Evolutionary conservation across 2,888 invertebrate genomes (phyloP), one percentile per base, ranked within the genome.

Genomic region (Arctia plantaginis): DNA sequence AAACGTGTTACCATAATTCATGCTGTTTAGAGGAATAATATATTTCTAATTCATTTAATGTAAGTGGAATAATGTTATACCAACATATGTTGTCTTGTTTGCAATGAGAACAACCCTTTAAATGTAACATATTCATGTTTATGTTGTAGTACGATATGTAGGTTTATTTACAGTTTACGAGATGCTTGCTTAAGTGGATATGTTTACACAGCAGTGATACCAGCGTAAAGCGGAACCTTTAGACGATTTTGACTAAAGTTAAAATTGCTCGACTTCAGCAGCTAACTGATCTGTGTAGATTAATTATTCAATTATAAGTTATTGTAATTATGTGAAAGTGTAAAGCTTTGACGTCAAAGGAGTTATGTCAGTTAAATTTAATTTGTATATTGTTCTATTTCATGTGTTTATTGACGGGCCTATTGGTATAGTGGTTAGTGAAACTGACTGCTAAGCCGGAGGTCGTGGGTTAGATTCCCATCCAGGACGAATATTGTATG

Each of bases 121-220:
- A 7, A 1, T 23, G 18, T 55, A 66, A 71, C 35, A 33, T 66
- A 75, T 72, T 75, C 30, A 68, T 72, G 68, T 73, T 69, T 59
- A 66, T 10, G 39, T 66, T 72, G 33, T 33, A 68, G 67, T 67
- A 44, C 10, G 66, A 72, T 23, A 66, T 59, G 65, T 70, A 67
- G 69, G 51, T 64, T 41, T 66, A 55, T 67, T 51, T 73, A 68
- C 72, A 13, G 70, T 23, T 64, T 15, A 69, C 47, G 47, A 47
- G 73, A 51, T 69, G 64, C n/a, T 64, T 44, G 30, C 44, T 23
- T 70, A 62, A 62, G 70, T 62, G 41, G 41, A 41, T 30, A 70
- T 62, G 47, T 64, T 71, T 71, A 44, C 41, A 47, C 20, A 65
- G 65, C n/a, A 64, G 66, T 66, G 55, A 51, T 71, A 71, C 55